Base-by-base conservation (phyloP, 2,113 vertebrate genomes). In the Zeus faber region DNA sequence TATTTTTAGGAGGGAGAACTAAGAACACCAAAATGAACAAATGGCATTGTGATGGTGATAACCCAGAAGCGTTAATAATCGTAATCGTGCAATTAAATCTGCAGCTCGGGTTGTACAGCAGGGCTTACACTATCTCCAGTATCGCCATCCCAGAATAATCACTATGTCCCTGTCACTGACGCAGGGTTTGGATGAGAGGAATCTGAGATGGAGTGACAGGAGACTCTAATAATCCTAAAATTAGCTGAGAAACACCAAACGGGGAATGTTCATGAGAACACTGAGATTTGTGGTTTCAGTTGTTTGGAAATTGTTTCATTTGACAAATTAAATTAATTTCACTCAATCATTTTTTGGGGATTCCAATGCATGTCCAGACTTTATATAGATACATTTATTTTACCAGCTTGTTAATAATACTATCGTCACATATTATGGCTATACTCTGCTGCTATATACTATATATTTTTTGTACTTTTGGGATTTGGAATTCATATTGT, bases 131-230 rank as follows among this genome's bases (percentile, higher is more conserved):
- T 74, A 73, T 69, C 65, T 74, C 50, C 14, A 84, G 71, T 73
- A 83, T 84, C 75, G 54, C 66, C 55, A 80, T 82, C 65, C 79
- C 65, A 70, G 67, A 68, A 74, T 49, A 74, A 85, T 76, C 66
- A 63, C 67, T 64, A 57, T 56, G 68, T 77, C 71, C 43, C 29
- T 16, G 49, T 65, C 58, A 26, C 17, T 33, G 18, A 41, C 22
- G 20, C 2, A 52, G 59, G 51, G 61, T 64, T 50, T 58, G 58
- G 54, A 43, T 52, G 65, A 62, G 58, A 67, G 70, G 67, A 76
- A 84, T 54, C 52, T 46, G 64, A 80, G 64, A 54, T n/a, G 51
- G 44, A 50, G 45, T 67, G 49, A 49, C 50, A 31, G 61, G 59
- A 59, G 62, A n/a, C 6, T 18, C 64, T 58, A 64, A 7, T 2